phyloP scores from a whole-genome alignment of 2,797 vertebrate genomes.

The Premnoplex brunnescens region DNA sequence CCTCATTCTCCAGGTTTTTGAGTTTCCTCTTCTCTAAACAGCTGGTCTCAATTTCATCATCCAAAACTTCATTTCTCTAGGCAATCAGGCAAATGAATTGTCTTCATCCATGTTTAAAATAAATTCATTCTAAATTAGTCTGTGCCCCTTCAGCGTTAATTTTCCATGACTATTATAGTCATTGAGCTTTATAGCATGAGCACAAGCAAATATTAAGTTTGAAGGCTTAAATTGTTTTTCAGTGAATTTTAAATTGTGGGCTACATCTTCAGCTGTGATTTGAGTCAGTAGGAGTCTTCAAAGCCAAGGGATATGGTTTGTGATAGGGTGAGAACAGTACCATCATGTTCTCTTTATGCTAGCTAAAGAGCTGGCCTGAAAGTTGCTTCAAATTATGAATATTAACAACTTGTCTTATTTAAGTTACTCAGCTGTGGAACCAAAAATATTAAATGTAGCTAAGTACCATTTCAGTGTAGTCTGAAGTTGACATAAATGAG shows the following conservation, averaged over 20 bases:
- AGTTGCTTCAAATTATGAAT: neutral
- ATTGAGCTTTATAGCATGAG: constrained; percentile 60
- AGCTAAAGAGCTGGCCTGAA: neutral
- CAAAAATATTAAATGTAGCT: neutral
- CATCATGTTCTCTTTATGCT: neutral
- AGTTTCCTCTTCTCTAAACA: constrained; percentile 51
- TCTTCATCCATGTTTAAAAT: constrained; percentile 61
- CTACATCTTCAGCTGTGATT: constrained; percentile 13
- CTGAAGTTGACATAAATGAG: neutral
- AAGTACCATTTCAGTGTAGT: neutral
- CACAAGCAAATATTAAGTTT: constrained; percentile 61
- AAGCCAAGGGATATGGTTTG: neutral
- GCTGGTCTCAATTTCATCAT: constrained; percentile 50
- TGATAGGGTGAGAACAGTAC: neutral
- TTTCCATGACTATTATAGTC: constrained; percentile 60
- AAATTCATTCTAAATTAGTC: constrained; percentile 60
- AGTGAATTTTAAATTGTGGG: constrained; percentile 2
- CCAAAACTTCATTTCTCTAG: constrained; percentile 55
- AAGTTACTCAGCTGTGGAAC: neutral
- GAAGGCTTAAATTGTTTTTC: constrained; percentile 36
- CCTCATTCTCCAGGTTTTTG: neutral
- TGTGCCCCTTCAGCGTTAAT: constrained; percentile 54
- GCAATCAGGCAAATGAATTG: constrained; percentile 57
- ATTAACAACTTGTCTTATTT: neutral
- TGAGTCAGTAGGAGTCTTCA: constrained; percentile 9